These are phyloP conservation scores for Enteromius trimaculatus DNA, from an alignment of 2,797 vertebrate species.

Conservation along the genomic window DNA sequence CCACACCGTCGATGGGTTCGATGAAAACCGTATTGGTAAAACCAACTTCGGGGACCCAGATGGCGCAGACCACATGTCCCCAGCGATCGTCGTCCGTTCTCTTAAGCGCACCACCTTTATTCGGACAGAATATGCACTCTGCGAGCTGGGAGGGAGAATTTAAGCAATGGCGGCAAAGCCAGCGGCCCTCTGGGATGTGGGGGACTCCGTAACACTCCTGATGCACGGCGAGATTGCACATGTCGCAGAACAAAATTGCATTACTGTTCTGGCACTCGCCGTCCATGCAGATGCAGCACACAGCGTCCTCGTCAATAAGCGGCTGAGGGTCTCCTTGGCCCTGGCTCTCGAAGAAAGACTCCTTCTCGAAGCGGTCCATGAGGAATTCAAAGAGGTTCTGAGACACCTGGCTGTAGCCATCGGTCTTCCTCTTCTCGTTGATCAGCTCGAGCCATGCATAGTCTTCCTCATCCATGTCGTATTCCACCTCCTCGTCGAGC, in stretches of 20 bases:
- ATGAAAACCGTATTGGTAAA: conserved; percentile 97
- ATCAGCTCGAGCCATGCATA: conserved; percentile 95
- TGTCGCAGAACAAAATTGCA: conserved; percentile 95
- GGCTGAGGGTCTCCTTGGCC: conserved; percentile 88
- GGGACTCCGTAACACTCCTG: conserved; percentile 99
- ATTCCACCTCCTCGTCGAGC: conserved; percentile 95
- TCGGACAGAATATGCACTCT: conserved; percentile 95
- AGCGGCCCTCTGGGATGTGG: conserved; percentile 96
- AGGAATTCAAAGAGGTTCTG: conserved; percentile 96
- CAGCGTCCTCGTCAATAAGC: conserved; percentile 94
- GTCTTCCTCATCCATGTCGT: conserved; percentile 99
- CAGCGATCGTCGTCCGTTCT: conserved; percentile 96
- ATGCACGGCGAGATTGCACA: conserved; percentile 96
- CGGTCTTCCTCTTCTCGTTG: conserved; percentile 90
- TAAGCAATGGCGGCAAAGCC: conserved; percentile 95
- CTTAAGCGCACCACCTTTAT: conserved; percentile 95
- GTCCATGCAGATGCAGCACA: conserved; percentile 99
- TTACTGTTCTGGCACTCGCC: conserved; percentile 98
- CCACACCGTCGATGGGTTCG: conserved; percentile 95
- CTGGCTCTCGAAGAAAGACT: conserved; percentile 87
- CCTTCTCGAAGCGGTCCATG: conserved; percentile 98
- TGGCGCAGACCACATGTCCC: conserved; percentile 96
- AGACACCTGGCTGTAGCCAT: conserved; percentile 90
- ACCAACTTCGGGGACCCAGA: conserved; percentile 98
- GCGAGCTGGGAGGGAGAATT: conserved; percentile 88